phyloP scores from a whole-genome alignment of 2,888 invertebrate genomes.

The Elaeidobius kamerunicus region DNA sequence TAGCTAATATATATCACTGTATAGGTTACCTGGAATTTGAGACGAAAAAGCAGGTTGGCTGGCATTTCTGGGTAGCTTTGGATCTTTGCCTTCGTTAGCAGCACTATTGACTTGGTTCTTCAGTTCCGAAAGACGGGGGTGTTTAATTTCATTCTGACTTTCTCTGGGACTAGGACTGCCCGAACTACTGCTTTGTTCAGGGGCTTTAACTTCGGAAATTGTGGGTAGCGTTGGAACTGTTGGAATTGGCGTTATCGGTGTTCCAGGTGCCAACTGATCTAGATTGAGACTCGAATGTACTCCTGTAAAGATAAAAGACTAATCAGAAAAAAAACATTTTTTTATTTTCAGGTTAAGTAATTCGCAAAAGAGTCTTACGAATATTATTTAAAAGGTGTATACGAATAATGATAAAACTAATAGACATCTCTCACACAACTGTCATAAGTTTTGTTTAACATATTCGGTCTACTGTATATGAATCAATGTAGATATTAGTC shows the following conservation, averaged over 20 bases:
- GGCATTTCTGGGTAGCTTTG: conserved; percentile 74
- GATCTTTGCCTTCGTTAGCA: conserved; percentile 30
- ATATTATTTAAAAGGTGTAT: no score
- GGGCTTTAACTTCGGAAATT: conserved; percentile 76
- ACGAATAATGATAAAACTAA: no score
- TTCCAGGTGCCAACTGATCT: conserved; percentile 74
- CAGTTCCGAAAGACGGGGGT: conserved; percentile 46
- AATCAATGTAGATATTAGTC: no score
- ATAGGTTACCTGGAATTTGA: conserved; percentile 36
- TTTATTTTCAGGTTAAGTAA: no score
- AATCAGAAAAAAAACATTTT: background rate
- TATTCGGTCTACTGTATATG: no score
- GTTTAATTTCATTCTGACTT: conserved; percentile 41
- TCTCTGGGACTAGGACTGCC: conserved; percentile 51
- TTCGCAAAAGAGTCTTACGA: no score
- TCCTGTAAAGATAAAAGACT: conserved; percentile 43
- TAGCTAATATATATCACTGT: no score
- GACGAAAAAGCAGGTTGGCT: conserved; percentile 84
- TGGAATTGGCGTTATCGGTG: conserved; percentile 74
- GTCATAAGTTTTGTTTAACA: no score
- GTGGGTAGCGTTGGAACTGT: conserved; percentile 85
- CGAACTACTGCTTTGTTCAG: conserved; percentile 56
- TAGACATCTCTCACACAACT: no score
- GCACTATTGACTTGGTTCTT: conserved; percentile 22
- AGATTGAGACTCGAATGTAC: conserved; percentile 90